Evolutionary conservation across 1,140 invertebrate genomes (phyloP), one percentile per base, ranked within the genome.

Genomic region (Euura saliciscinereae): DNA sequence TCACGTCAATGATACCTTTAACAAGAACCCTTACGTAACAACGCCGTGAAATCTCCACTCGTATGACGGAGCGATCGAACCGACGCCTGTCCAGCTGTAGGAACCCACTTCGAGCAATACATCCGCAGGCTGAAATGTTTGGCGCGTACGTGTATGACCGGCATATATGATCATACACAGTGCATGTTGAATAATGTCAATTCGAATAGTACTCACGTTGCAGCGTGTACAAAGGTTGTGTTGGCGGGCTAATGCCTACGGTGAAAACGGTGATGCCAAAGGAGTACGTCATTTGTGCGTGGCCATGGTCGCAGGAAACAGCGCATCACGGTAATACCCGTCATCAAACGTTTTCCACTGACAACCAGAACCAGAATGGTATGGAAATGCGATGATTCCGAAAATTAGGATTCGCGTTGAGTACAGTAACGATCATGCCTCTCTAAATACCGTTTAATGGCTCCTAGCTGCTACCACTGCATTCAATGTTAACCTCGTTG

Each of bases 301-400:
- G 28, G 28, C 83, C 85, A 86, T 80, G 84, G 84, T 78, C 85
- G 82, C 83, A 84, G 86, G 86, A 87, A 87, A 86, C 85, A 82
- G 84, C 81, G 78, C 82, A 86, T 87, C 84, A 87, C 82, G 78
- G 80, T 87, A 87, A 87, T 87, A 85, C 85, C 85, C 76, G 83
- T 87, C 84, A 87, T 87, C 84, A 87, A 85, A 86, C 80, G 80
- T 74, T 79, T 79, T 83, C 81, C 84, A 86, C 85, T 87, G 86
- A 86, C 83, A 86, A 83, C 77, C 83, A 79, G 84, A 28, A 69
- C 79, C 77, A 71, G 69, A 69, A 66, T 80, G 51, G n/a, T 79
- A 77, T 80, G 77, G 74, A 81, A 77, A 80, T 81, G 76, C 75
- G 76, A 78, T 69, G 74, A 78, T 79, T 80, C 46, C 59, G 51